These are phyloP conservation scores for Psephotus haematonotus DNA, from an alignment of 2,113 vertebrate genomes.

Conservation along the genomic window DNA sequence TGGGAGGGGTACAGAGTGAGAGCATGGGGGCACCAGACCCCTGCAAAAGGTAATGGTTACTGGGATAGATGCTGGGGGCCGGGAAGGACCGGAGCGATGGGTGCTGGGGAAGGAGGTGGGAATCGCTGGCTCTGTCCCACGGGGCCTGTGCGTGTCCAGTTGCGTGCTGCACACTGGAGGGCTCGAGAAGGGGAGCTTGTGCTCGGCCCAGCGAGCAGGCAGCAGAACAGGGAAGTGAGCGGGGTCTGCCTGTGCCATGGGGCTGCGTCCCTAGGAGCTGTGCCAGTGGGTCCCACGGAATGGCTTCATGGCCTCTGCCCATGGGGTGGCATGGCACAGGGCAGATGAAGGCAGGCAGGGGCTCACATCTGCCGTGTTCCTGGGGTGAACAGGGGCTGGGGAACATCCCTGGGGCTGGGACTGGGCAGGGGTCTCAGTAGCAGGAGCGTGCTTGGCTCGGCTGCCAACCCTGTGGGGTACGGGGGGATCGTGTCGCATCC, in stretches of 20 bases:
- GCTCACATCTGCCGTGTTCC: neutral
- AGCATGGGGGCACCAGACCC: neutral
- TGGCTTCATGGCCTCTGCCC: neutral
- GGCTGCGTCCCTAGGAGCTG: neutral
- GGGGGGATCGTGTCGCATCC: neutral
- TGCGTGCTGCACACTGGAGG: neutral
- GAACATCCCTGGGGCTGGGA: neutral
- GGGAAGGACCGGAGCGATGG: neutral
- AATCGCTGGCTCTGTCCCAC: neutral
- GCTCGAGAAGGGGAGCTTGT: neutral
- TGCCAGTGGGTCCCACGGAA: rapidly evolving
- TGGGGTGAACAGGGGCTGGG: neutral
- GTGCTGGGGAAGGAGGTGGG: neutral
- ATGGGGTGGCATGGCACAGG: rapidly evolving
- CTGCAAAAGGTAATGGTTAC: neutral
- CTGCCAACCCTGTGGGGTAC: neutral
- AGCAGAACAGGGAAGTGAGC: neutral
- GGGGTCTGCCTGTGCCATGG: neutral
- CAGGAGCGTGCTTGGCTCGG: neutral
- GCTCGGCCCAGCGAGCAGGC: neutral
- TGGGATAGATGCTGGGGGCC: neutral
- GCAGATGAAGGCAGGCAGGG: neutral
- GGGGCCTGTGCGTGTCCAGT: neutral
- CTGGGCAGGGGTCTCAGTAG: neutral
- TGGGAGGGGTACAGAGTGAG: neutral